Evolutionary conservation across 2,113 vertebrate species (phyloP).

Genomic region (Rhizomys pruinosus): DNA sequence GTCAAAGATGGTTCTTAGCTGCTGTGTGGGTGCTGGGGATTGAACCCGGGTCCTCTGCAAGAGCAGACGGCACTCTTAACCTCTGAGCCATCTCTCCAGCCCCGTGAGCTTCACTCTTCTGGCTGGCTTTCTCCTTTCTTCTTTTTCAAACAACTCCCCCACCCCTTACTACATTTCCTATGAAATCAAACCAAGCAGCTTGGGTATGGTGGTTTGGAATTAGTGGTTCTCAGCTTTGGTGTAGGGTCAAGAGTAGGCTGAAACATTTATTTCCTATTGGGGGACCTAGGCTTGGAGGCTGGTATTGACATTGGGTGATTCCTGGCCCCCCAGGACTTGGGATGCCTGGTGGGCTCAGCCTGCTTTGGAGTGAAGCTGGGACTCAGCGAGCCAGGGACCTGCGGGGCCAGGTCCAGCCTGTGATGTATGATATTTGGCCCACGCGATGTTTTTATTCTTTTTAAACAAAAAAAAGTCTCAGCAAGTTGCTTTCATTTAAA

Average conservation of each 20-base stretch:
- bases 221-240: constrained; percentile 15
- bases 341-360: neutral
- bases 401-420: neutral
- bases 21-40: too few species aligned
- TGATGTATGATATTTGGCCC: constrained; percentile 48
- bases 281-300: neutral
- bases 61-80: too few species aligned
- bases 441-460: neutral
- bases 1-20: too few species aligned
- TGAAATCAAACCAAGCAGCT: constrained; percentile 24
- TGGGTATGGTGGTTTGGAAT: constrained; percentile 59
- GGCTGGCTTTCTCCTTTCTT: constrained; percentile 18
- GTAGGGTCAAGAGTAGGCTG: neutral
- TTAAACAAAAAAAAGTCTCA: neutral
- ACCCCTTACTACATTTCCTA: neutral
- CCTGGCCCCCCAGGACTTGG: neutral
- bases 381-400: neutral
- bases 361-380: neutral
- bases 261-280: constrained; percentile 51
- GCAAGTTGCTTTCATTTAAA: constrained; percentile 40
- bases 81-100: too few species aligned
- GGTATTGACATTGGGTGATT: neutral
- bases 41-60: too few species aligned
- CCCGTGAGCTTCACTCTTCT: neutral
- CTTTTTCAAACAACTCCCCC: neutral